These are phyloP conservation scores for Sebastes reedi DNA, from an alignment of 2,797 vertebrate genomes.

Conservation along the genomic window DNA sequence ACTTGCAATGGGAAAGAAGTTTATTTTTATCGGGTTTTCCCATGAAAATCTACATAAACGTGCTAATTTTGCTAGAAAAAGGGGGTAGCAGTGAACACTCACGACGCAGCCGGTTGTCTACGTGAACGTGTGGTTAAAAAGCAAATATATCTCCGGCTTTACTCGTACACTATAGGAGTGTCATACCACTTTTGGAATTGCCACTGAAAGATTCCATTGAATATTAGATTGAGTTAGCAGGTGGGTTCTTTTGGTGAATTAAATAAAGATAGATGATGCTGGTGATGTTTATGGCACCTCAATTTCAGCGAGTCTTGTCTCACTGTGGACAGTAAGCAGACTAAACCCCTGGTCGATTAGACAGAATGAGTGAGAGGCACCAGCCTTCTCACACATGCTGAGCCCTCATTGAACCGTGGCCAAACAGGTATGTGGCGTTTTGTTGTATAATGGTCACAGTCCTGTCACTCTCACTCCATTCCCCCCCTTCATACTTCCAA, in stretches of 20 bases:
- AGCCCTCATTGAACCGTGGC: constrained; percentile 55
- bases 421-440: constrained; percentile 52
- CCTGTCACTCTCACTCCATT: constrained; percentile 20
- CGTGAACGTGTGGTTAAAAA: not conserved
- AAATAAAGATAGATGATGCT: not conserved
- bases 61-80: too few species aligned
- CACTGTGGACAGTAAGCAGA: not conserved
- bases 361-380: constrained; percentile 11
- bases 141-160: not conserved
- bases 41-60: too few species aligned
- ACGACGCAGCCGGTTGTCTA: not conserved
- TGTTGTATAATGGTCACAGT: constrained; percentile 3
- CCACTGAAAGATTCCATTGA: not conserved
- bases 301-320: not conserved
- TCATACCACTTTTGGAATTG: not conserved
- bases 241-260: not conserved
- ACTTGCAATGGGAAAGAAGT: too few species aligned
- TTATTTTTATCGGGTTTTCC: too few species aligned
- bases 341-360: not conserved
- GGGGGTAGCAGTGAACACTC: not conserved
- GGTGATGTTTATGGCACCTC: not conserved
- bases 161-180: not conserved
- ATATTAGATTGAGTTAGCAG: not conserved
- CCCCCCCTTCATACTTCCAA: not conserved
- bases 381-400: constrained; percentile 43